Base-by-base conservation (phyloP, 2,797 vertebrate species). In the Dallia pectoralis region DNA sequence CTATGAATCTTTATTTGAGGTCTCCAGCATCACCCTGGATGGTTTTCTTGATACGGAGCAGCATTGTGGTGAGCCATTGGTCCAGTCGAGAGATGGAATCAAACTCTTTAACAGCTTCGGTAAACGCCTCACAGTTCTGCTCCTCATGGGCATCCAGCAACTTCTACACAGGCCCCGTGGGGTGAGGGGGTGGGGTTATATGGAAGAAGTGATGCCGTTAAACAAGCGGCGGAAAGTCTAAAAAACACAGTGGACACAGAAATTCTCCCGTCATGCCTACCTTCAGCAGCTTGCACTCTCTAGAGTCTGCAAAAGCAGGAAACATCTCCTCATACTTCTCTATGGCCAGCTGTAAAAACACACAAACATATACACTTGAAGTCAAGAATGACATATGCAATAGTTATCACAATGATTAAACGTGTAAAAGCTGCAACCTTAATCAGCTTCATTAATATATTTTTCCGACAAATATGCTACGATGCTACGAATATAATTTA, bases 11-110 rank as follows among this genome's bases (percentile, higher is more conserved):
- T 81, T 91, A 99, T 87, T 99, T 99, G 67, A 99, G 94, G 87
- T 99, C 97, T 0, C 94, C 97, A 0, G 91, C 96, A 16, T 96
- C 95, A 29, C 94, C 95, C 81, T 97, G 96, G 89, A 99, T 97
- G 59, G 97, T 98, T 84, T 99, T 99, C 76, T 99, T 99, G 91
- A 99, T 99, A 80, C 97, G 96, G 49, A 99, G 95, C 85, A 99
- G 86, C 97, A 99, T 99, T 5, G 97, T 99, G 56, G 97, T 99
- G 73, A 98, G 91, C 97, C 97, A 99, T 85, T 99, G 97, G 85
- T 99, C 97, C 92, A 99, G 90, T 72, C 97, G 95, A 0, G 97
- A 99, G 86, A 99, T 96, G 0, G 97, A 98, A 84, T 99, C 97
- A 6, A 95, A 99, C 53, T 98, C 97, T 80, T 98, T 98, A 3